These are phyloP conservation scores for Meteorus sp. DNA, from an alignment of 1,140 invertebrate genomes.

Conservation along the genomic window DNA sequence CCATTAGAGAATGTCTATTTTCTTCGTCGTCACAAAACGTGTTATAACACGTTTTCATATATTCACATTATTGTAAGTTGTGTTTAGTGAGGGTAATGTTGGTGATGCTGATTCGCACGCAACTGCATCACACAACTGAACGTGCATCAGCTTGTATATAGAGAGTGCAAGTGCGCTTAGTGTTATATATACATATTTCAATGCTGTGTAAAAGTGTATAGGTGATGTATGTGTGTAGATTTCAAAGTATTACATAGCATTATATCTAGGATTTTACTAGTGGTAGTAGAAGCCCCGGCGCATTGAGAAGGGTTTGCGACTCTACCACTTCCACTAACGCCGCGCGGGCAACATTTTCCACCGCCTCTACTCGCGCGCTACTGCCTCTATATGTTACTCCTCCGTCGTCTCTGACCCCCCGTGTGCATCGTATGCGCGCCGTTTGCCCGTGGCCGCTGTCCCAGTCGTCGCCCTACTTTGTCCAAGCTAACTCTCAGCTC, in stretches of 20 bases:
- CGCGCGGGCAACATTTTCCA: conserved; percentile 37
- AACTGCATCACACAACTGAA: no score
- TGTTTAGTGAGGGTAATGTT: no score
- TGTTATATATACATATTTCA: background rate
- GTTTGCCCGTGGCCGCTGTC: conserved; percentile 51
- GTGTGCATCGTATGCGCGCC: conserved; percentile 46
- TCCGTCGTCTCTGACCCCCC: conserved; percentile 34
- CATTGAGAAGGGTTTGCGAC: conserved; percentile 55
- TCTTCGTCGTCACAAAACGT: no score
- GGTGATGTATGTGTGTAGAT: no score
- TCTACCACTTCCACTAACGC: conserved; percentile 53
- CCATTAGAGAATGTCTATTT: no score
- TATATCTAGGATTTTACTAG: no score
- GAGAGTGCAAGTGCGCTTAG: conserved; percentile 18
- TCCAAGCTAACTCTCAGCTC: conserved; percentile 54
- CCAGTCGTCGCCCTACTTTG: conserved; percentile 61
- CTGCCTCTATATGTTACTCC: no score
- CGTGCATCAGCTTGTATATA: background rate
- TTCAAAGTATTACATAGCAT: no score
- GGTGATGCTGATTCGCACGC: no score
- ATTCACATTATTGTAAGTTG: no score
- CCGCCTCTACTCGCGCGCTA: conserved; percentile 37
- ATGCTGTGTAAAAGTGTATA: no score
- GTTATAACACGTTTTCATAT: no score
- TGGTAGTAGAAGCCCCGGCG: conserved; percentile 10